Evolutionary conservation across 92 coral and sea anemone species (phyloP).

Genomic region (Nematostella vectensis): DNA sequence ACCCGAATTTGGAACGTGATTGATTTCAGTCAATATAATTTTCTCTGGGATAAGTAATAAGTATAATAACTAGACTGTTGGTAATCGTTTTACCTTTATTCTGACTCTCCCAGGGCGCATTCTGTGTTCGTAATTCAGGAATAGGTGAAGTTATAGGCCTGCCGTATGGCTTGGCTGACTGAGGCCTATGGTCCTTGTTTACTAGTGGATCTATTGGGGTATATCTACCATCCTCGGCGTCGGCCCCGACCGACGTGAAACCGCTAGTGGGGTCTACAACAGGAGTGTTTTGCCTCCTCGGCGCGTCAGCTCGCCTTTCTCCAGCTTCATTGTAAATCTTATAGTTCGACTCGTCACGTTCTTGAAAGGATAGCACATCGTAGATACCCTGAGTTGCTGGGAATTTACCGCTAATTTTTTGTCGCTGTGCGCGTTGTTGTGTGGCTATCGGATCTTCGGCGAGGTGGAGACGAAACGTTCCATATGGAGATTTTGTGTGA

Average conservation of each 20-base stretch:
- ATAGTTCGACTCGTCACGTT: conserved; percentile 58
- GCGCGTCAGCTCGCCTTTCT: conserved; percentile 76
- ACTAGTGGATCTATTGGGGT: conserved; percentile 75
- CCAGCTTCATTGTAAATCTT: conserved; percentile 56
- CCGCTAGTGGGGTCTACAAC: conserved; percentile 81
- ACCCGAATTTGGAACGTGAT: no score
- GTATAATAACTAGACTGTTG: no score
- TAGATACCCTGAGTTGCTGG: conserved; percentile 45
- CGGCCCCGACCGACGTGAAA: conserved; percentile 83
- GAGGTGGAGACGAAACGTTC: conserved; percentile 69
- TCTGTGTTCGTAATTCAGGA: conserved; percentile 48
- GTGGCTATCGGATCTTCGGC: conserved; percentile 69
- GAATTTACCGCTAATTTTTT: conserved; percentile 58
- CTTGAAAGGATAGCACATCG: conserved; percentile 68
- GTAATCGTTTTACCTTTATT: conserved; percentile 57
- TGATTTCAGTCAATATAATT: no score
- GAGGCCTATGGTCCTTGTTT: conserved; percentile 68
- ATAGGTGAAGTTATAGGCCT: conserved; percentile 67
- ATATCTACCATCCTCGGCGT: conserved; percentile 69
- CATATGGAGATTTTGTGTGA: conserved; percentile 61
- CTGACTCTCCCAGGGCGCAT: conserved; percentile 68
- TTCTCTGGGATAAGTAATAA: no score
- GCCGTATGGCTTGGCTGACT: conserved; percentile 74
- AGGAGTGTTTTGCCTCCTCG: conserved; percentile 71
- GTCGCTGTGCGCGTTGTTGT: conserved; percentile 65